phyloP scores from a whole-genome alignment of 2,888 invertebrate species.

The Hoplodrina blanda region DNA sequence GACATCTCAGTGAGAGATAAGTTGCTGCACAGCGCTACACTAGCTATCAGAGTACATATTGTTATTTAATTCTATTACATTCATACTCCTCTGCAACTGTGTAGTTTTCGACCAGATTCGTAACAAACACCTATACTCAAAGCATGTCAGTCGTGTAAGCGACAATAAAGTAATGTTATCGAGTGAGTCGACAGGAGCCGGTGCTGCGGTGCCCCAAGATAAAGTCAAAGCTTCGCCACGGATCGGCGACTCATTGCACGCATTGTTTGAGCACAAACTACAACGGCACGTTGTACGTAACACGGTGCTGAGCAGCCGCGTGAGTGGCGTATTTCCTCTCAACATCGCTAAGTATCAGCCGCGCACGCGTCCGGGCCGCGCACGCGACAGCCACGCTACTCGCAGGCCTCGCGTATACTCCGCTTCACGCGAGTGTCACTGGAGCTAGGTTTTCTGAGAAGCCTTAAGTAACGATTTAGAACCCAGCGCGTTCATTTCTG shows the following conservation, averaged over 20 bases:
- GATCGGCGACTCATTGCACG: constrained; percentile 24
- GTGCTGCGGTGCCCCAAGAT: constrained; percentile 1
- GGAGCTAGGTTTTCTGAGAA: too few relatives aligned
- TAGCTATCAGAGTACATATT: too few relatives aligned
- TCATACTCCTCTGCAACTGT: too few relatives aligned
- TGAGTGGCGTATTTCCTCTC: constrained; percentile 25
- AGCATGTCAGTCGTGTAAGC: background rate
- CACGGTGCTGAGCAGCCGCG: too few relatives aligned
- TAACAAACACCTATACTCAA: background rate
- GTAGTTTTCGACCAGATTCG: background rate
- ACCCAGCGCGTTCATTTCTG: too few relatives aligned
- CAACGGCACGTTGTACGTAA: background rate
- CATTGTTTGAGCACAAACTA: constrained; percentile 17
- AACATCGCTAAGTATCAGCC: constrained; percentile 49
- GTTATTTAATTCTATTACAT: background rate
- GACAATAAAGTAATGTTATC: constrained; percentile 16
- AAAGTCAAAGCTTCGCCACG: constrained; percentile 23
- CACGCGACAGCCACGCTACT: constrained; percentile 5
- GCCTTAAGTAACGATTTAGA: too few relatives aligned
- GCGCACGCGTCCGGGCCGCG: background rate
- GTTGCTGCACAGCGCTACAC: too few relatives aligned
- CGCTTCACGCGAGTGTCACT: background rate
- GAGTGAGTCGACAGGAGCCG: background rate
- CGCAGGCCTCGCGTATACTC: background rate
- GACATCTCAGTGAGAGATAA: too few relatives aligned